Evolutionary conservation across 2,797 vertebrate species (phyloP), one percentile per base, ranked within the genome.

Genomic region (Gobio occitaniae): DNA sequence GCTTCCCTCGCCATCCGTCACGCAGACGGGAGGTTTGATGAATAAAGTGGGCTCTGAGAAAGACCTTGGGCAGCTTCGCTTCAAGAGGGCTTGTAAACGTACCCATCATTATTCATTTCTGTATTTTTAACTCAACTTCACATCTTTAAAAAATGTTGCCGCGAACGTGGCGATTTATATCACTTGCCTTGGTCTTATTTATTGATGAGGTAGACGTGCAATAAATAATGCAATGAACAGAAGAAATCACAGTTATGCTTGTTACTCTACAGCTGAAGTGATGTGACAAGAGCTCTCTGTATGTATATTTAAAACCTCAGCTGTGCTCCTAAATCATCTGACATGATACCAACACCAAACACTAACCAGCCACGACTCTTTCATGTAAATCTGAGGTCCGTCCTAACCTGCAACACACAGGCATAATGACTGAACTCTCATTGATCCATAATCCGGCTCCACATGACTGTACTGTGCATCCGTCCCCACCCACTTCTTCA

Each of bases 21-120:
- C 15, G 54, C 72, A 29, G 74, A 69, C 59, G 74, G 59, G 13
- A 41, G 61, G 21, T 72, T 36, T 84, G 82, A 89, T 87, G 76
- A 84, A 89, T 88, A 81, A 38, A 87, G 68, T 54, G 77, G 17
- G 80, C 70, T 25, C 36, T 5, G 41, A 66, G 54, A 77, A 63
- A 78, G 84, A 87, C 83, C 87, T 85, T 87, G 88, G 48, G 36
- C 79, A 47, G 66, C 59, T 78, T 75, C 74, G 21, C 29, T 48
- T 41, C 61, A 59, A 19, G 29, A 59, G 29, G 47, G 52, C 48
- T 50, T 82, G 70, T 82, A 72, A 76, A 76, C 59, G n/a, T 13
- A 16, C 21, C 16, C 29, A 65, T 48, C 56, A 66, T 78, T 38
- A 65, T 66, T 76, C 16, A 68, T 63, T 71, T 47, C 71, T 59